Percentiles rank a stretch among this genome's conserved stretches.
phyloP scores from a whole-genome alignment of 2,113 vertebrate species.

The Halcyon senegalensis region DNA sequence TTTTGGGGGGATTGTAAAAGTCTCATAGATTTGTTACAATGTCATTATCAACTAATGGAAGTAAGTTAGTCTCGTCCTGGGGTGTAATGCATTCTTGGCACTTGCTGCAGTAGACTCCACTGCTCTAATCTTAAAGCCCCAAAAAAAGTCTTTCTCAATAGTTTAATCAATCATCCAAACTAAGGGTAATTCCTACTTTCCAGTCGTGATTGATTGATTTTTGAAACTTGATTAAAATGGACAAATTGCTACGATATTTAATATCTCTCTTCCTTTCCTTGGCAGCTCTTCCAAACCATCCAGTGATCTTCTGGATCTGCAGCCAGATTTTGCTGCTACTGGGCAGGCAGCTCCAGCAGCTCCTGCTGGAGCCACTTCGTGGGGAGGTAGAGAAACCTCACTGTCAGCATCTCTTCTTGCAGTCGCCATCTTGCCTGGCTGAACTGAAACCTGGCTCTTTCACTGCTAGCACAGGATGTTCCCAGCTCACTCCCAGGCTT shows the following conservation, averaged over 20 bases:
- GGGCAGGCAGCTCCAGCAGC: conserved; percentile 77
- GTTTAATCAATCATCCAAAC: not conserved
- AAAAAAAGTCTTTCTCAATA: not conserved
- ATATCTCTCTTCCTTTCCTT: not conserved
- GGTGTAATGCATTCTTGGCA: not conserved
- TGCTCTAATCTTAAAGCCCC: not conserved
- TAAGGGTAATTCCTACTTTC: not conserved
- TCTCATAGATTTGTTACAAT: not conserved
- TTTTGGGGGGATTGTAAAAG: not conserved
- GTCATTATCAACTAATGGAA: not conserved
- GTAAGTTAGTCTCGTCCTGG: not conserved
- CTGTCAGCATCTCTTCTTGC: conserved; percentile 1
- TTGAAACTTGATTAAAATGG: not conserved
- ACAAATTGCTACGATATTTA: not conserved
- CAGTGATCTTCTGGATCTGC: conserved; percentile 94
- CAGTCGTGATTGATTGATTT: not conserved
- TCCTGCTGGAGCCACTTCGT: conserved; percentile 80
- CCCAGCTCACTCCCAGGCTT: not conserved
- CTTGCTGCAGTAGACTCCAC: not conserved
- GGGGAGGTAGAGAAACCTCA: conserved; percentile 89
- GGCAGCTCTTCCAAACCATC: conserved; percentile 80
- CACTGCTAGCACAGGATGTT: not conserved
- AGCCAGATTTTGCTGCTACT: conserved; percentile 84
- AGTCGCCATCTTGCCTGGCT: not conserved
- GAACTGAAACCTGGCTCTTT: not conserved